Evolutionary conservation across 2,888 invertebrate species (phyloP), one percentile per base, ranked within the genome.

Genomic region (Nemotelus nigrinus): DNA sequence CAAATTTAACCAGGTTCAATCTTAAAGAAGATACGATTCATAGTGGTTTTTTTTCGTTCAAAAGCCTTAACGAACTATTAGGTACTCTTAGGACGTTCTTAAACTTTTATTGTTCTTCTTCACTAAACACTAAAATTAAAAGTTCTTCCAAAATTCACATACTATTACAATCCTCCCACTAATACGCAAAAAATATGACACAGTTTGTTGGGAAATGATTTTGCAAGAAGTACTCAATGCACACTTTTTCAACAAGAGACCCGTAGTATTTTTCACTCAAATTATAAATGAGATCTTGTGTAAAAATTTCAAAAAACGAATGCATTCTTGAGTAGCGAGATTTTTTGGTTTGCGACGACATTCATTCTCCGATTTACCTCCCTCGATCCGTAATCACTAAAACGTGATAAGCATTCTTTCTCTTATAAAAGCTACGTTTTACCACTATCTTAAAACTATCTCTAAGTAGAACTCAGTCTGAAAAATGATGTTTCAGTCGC

Each of bases 381-480:
- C n/a, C 53, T 25, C 68, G 39, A 25, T 47, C 50, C 44, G 44
- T 60, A 50, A 74, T 63, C 74, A 74, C 74, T 74, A 74, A 74
- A 74, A 74, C 74, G 74, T 63, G 74, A 63, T 74, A 60, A 47
- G 6, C 74, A 8, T 48, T 39, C 63, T 53, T 55, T 45, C 47
- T 2, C 47, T 8, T 65, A 65, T 45, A 65, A 65, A 65, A 65
- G 47, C n/a, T 47, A 47, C 10, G 7, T 63, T 58, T 63, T 41
- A 4, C 39, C 47, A 43, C 47, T 65, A 65, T n/a, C 65, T 65
- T 65, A 65, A 47, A 65, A 65, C 65, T 65, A 65, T 65, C 65
- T 44, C 65, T 65, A 65, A 45, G 8, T 63, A 41, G 63, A 65
- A 45, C 65, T 65, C 65, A 65, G 65, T 65, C 65, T 65, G 47